Conservation (phyloP, 2,888 invertebrate species). For the Metopia argyrocephala region DNA sequence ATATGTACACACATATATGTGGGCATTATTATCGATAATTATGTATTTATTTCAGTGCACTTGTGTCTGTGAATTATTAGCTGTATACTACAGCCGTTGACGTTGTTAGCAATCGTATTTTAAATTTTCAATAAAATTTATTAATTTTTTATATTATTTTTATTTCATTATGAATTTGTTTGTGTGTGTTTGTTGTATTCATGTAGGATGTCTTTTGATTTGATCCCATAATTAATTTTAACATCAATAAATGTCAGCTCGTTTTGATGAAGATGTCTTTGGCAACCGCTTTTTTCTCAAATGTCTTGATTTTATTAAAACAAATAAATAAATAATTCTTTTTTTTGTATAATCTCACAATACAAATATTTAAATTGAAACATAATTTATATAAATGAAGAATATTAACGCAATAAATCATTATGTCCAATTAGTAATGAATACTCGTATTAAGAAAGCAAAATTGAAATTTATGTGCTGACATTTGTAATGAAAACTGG, state of each 20-base stretch:
- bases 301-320: background rate
- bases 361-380: conserved; percentile 12
- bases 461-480: too few species aligned
- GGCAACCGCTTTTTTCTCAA: conserved; percentile 12
- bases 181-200: too few species aligned
- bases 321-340: background rate
- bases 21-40: background rate
- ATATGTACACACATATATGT: too few species aligned
- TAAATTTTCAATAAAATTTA: conserved; percentile 10
- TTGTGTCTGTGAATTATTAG: conserved; percentile 69
- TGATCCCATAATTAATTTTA: conserved; percentile 58
- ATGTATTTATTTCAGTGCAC: conserved; percentile 17
- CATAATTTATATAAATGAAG: background rate
- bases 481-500: too few species aligned
- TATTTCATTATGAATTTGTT: too few species aligned
- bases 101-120: conserved; percentile 51
- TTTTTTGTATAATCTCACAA: conserved; percentile 2
- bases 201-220: conserved; percentile 8
- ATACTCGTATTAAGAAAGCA: too few species aligned
- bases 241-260: conserved; percentile 59
- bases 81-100: background rate
- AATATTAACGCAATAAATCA: background rate
- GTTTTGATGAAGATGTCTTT: conserved; percentile 52
- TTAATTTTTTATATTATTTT: conserved; percentile 11
- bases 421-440: background rate